Conservation (phyloP, 2,888 invertebrate species). For the Acanthosepion pharaonis region DNA sequence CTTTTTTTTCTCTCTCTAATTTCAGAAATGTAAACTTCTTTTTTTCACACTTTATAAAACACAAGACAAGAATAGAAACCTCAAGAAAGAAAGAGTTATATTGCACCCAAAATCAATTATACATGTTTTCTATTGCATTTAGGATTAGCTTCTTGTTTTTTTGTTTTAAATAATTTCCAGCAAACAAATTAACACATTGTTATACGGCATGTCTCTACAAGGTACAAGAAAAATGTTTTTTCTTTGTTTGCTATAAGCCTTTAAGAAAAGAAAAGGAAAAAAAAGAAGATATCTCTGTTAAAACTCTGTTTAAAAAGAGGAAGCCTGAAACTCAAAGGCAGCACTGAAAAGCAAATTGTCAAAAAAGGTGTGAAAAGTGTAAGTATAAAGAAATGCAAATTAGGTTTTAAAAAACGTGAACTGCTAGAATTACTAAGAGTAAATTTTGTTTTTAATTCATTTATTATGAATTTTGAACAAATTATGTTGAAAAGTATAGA, state of each 20-base stretch:
- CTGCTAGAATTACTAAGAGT: background rate
- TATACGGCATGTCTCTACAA: too few species aligned
- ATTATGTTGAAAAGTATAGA: background rate
- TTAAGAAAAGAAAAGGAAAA: too few species aligned
- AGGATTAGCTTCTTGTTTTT: too few species aligned
- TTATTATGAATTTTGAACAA: conserved; percentile 12
- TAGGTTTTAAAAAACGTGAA: background rate
- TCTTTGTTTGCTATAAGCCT: too few species aligned
- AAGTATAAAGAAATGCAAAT: background rate
- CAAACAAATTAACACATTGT: background rate
- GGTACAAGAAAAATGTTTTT: too few species aligned
- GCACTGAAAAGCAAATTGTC: background rate
- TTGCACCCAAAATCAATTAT: too few species aligned
- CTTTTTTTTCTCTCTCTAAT: too few species aligned
- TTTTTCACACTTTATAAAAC: too few species aligned
- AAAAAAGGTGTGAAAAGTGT: background rate
- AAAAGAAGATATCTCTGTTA: background rate
- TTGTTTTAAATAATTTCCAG: background rate
- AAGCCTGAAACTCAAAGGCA: background rate
- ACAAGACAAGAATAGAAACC: too few species aligned
- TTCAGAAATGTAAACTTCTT: too few species aligned
- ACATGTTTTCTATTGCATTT: too few species aligned
- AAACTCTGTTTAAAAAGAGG: background rate
- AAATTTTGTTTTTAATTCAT: conserved; percentile 1
- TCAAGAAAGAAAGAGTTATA: too few species aligned